Base-by-base conservation (phyloP, 1,140 invertebrate genomes). In the Anadara kagoshimensis region DNA sequence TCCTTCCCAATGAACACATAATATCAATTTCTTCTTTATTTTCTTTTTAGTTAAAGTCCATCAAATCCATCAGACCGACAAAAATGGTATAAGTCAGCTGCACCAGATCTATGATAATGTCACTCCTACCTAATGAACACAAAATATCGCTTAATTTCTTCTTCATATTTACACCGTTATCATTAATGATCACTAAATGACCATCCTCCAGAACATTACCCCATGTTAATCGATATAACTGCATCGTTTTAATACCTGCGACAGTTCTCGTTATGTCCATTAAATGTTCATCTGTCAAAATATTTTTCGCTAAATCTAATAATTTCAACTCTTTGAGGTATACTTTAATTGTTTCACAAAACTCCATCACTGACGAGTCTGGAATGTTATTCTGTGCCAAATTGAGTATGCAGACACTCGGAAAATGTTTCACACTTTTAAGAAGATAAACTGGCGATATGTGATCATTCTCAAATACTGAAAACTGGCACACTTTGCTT, bases 401-500 rank as follows among this genome's bases (percentile, higher is more conserved):
- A 45, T 81, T 83, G 1, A 83, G 70, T 29, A 83, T 51, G 1
- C 67, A 67, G 16, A 84, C 65, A 53, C 73, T 72, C 5, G 81
- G 77, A 49, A 84, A 81, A 68, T 79, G 64, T 71, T 75, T 69
- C n/a, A 75, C 64, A 36, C 75, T 77, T 57, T 69, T 78, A 3
- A 84, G 59, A 14, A 84, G 64, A 54, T 75, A 69, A 14, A 69
- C 58, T 1, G 78, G 79, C n/a, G 77, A 70, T 58, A 82, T 78
- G 36, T 76, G 65, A 43, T 81, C 76, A 53, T 63, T 80, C 18
- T 79, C 75, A 26, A 72, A 80, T 12, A 84, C 76, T 1, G 74
- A 78, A 47, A 82, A 79, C 57, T 79, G 79, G 57, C 78, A 79
- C 18, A 84, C 62, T 70, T 83, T 83, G 47, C 81, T 83, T 12